Evolutionary conservation across 1,140 invertebrate species (phyloP), one percentile per base, ranked within the genome.

Genomic region (Antheraea pernyi): DNA sequence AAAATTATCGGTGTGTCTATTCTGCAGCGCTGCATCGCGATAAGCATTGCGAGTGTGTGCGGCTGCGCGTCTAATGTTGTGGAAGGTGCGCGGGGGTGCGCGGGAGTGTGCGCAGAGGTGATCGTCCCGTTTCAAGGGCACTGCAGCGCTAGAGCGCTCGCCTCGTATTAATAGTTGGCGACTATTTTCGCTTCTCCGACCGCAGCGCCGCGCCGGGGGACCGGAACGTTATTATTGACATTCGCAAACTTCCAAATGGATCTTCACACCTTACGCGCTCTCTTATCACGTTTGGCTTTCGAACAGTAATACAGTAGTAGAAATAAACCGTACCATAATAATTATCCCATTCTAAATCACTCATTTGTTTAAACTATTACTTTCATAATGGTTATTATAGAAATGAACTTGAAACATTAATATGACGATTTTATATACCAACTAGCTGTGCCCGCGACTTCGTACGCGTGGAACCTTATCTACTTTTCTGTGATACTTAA

Each of bases 91-190:
- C 60, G 73, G 61, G 36, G 11, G 62, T 70, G 82, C 76, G 82
- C 75, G 76, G 73, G 81, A 71, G 86, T 82, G 86, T 78, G 85
- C 78, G 83, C 81, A 81, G 86, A 84, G 89, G 89, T 91, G 86
- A 91, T 85, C 88, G 89, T 72, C 86, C 89, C 80, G 83, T 82
- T 89, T 91, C 89, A 91, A 91, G 89, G 89, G 88, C 89, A 88
- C 72, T 90, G 89, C 87, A 89, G 82, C 79, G 74, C 88, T 87
- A 88, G 22, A 30, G 84, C 83, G 87, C 84, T 87, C 71, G 74
- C 73, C 76, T 75, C 85, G 82, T 89, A 89, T 89, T 89, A 89
- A 91, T 91, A 91, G 89, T 88, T 82, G 84, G 81, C 85, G 85
- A 91, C 86, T 91, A 91, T 91, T 89, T 89, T 88, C 83, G 87